A percentile compares a stretch with the other conserved stretches of the same genome.
phyloP scores from a whole-genome alignment of 2,888 invertebrate genomes.

The Hirtodrosophila alboralis region DNA sequence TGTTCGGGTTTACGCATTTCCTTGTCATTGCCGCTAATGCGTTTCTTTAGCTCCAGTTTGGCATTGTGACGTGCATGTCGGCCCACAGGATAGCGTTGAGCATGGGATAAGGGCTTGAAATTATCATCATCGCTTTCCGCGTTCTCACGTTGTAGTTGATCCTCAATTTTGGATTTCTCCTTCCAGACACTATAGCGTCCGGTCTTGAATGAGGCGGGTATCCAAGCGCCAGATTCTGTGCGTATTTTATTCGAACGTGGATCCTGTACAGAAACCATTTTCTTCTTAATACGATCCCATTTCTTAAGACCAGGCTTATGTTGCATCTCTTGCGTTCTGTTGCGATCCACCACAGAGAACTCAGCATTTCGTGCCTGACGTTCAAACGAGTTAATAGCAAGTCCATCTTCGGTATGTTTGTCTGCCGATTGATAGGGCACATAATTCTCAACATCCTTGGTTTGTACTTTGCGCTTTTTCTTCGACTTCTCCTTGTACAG shows the following conservation, averaged over 20 bases:
- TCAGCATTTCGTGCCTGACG: slow-evolving; percentile 91
- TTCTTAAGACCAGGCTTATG: slow-evolving; percentile 87
- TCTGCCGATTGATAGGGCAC: slow-evolving; percentile 94
- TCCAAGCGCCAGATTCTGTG: slow-evolving; percentile 97
- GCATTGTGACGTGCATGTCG: slow-evolving; percentile 93
- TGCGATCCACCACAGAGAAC: slow-evolving; percentile 92
- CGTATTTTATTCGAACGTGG: slow-evolving; percentile 91
- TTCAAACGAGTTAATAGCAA: slow-evolving; percentile 91
- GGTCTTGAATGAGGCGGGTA: slow-evolving; percentile 96
- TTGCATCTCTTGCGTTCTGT: slow-evolving; percentile 87
- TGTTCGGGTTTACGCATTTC: slow-evolving; percentile 90
- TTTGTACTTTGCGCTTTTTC: slow-evolving; percentile 84
- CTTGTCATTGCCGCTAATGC: slow-evolving; percentile 83
- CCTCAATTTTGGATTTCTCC: slow-evolving; percentile 86
- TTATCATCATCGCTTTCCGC: slow-evolving; percentile 78
- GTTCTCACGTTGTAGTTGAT: slow-evolving; percentile 81
- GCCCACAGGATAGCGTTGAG: slow-evolving; percentile 85
- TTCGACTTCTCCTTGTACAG: slow-evolving; percentile 85
- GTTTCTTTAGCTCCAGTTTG: slow-evolving; percentile 87
- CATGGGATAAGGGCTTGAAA: slow-evolving; percentile 74
- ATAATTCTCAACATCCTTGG: slow-evolving; percentile 91
- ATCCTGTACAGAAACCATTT: slow-evolving; percentile 90
- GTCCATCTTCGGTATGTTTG: slow-evolving; percentile 90
- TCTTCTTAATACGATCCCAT: slow-evolving; percentile 98
- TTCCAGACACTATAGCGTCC: slow-evolving; percentile 95